phyloP scores from a whole-genome alignment of 35 echinoderm and acorn worm genomes.

The Apostichopus japonicus region DNA sequence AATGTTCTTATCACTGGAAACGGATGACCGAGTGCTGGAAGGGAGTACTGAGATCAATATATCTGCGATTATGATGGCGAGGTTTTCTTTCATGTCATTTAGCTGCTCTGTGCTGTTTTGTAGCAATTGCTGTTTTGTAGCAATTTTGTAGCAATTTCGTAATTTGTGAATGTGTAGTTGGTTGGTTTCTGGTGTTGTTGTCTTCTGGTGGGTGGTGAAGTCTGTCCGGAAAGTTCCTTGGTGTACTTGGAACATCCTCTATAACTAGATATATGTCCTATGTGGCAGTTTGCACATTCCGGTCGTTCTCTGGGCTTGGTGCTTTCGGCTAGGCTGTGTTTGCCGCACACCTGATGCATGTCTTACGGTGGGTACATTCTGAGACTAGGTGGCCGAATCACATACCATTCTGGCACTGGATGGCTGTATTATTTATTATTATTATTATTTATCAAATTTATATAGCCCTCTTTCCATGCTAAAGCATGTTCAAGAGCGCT shows the following conservation, averaged over 20 bases:
- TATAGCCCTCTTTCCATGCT: too few relatives aligned
- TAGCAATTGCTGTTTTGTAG: background rate
- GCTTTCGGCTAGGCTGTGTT: conserved; percentile 18
- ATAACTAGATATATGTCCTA: conserved; percentile 22
- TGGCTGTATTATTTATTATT: background rate
- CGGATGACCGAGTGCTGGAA: background rate
- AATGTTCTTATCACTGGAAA: too few relatives aligned
- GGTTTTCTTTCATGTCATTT: background rate
- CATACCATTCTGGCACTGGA: conserved; percentile 34
- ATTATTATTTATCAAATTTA: too few relatives aligned
- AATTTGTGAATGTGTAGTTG: too few relatives aligned
- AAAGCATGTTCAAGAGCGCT: too few relatives aligned
- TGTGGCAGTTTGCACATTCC: conserved; percentile 17
- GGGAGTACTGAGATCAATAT: background rate
- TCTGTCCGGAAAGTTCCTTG: background rate
- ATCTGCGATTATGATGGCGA: background rate
- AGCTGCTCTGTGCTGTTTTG: background rate
- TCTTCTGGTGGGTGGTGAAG: too few relatives aligned
- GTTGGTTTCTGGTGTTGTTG: too few relatives aligned
- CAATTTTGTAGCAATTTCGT: too few relatives aligned
- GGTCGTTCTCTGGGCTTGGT: background rate
- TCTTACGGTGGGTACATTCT: background rate
- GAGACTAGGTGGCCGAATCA: background rate
- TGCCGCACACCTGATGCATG: conserved; percentile 28
- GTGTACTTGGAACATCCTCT: conserved; percentile 15